Conservation (phyloP, 2,113 vertebrate genomes). For the Gymnorhina tibicen region DNA sequence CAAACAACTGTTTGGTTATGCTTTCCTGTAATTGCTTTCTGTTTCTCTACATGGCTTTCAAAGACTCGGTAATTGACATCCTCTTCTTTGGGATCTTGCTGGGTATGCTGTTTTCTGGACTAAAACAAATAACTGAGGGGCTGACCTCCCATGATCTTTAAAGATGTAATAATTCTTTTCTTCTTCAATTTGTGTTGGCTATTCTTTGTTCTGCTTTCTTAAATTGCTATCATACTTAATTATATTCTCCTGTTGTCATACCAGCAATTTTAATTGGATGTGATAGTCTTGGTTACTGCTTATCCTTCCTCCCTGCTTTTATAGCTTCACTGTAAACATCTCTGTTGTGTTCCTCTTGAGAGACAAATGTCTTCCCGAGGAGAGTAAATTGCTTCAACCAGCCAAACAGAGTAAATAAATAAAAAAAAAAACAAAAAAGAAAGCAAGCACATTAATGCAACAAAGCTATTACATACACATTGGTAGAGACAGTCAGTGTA, state of each 20-base stretch:
- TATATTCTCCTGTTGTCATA: neutral
- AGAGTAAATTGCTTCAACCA: neutral
- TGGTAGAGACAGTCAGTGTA: neutral
- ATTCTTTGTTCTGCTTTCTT: neutral
- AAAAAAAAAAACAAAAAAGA: neutral
- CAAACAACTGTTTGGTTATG: neutral
- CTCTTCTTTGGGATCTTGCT: neutral
- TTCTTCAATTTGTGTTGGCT: neutral
- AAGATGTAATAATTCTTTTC: neutral
- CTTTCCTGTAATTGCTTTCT: neutral
- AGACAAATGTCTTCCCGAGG: neutral
- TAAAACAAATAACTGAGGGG: neutral
- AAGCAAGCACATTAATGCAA: neutral
- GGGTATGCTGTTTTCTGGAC: neutral
- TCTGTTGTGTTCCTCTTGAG: neutral
- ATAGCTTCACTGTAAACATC: neutral
- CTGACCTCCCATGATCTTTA: neutral
- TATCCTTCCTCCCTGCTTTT: neutral
- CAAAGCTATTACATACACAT: neutral
- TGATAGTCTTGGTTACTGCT: conserved; percentile 2
- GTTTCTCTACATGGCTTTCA: neutral
- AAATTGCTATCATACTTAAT: neutral
- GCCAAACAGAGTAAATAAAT: neutral
- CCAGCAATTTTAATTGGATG: neutral
- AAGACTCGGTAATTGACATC: neutral